These are phyloP conservation scores for Amblyraja radiata DNA, from an alignment of 2,797 vertebrate genomes.

Conservation along the genomic window DNA sequence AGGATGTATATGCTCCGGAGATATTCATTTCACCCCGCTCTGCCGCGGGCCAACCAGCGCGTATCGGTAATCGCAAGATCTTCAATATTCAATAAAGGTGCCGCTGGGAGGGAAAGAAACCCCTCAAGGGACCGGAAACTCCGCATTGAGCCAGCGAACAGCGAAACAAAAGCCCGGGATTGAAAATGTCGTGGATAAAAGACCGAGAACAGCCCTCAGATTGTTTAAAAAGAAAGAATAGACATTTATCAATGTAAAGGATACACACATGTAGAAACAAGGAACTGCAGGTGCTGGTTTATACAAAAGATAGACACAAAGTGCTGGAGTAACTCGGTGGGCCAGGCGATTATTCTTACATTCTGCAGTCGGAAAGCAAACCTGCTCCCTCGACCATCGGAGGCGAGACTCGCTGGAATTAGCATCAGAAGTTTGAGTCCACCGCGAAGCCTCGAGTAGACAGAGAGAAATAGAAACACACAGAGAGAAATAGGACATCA, in stretches of 20 bases:
- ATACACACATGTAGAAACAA: no score
- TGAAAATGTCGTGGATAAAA: not conserved
- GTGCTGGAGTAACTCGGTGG: no score
- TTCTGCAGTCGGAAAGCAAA: not conserved
- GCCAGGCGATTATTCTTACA: not conserved
- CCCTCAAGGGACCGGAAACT: not conserved
- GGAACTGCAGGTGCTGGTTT: no score
- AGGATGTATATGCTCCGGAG: not conserved
- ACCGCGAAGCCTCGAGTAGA: no score
- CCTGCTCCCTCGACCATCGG: no score
- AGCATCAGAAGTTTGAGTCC: not conserved
- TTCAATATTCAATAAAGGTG: not conserved
- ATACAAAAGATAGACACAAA: no score
- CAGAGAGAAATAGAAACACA: not conserved
- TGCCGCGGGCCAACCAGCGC: not conserved
- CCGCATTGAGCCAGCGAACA: not conserved
- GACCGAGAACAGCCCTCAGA: not conserved
- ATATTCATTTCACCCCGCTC: not conserved
- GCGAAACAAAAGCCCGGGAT: not conserved
- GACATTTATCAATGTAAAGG: no score
- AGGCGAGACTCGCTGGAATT: not conserved
- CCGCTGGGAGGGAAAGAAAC: not conserved
- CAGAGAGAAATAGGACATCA: not conserved
- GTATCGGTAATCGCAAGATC: not conserved
- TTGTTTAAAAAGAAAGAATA: no score